Base-by-base conservation (phyloP, 2,797 vertebrate genomes). In the Chelonia mydas region DNA sequence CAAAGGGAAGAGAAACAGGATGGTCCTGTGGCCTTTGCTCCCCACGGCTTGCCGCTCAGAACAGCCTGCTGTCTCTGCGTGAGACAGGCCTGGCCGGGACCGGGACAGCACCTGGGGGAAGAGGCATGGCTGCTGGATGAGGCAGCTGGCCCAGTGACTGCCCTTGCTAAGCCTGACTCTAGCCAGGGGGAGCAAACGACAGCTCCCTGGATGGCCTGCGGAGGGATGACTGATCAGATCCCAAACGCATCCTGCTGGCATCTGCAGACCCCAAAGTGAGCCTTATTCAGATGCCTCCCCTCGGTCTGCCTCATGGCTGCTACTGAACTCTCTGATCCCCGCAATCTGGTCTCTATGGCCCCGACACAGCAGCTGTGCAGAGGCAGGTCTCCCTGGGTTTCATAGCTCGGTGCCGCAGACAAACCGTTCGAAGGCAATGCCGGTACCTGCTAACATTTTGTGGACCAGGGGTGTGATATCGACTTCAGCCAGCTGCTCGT, bases 391-490 rank as follows among this genome's bases (percentile, higher is more conserved):
- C n/a, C 65, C 17, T 65, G 4, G n/a, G 17, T 19, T 65, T 65
- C 33, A n/a, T 17, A 65, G 6, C 31, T 61, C 59, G 7, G 57
- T 25, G 33, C 33, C 2, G 33, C n/a, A 68, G 65, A 68, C n/a
- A 68, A 33, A 37, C 19, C 31, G 9, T 41, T 72, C 5, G 3
- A 23, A 72, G 65, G n/a, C 65, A 23, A 11, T 10, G n/a, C n/a
- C 5, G 21, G 65, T 97, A 99, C 99, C 99, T 95, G 99, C 99
- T 0, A 99, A 98, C 99, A 99, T 99, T 98, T 99, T 99, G 98
- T 99, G 99, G 87, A 99, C 99, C 0, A 99, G 99, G 0, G 99
- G 99, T 1, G 99, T 99, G 97, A 99, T 98, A 1, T 99, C 99
- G 0, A 99, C 99, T 96, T 99, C 99, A 0, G 98, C 98, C 98